Evolutionary conservation across 2,113 vertebrate species (phyloP).

Genomic region (Barbus barbus): DNA sequence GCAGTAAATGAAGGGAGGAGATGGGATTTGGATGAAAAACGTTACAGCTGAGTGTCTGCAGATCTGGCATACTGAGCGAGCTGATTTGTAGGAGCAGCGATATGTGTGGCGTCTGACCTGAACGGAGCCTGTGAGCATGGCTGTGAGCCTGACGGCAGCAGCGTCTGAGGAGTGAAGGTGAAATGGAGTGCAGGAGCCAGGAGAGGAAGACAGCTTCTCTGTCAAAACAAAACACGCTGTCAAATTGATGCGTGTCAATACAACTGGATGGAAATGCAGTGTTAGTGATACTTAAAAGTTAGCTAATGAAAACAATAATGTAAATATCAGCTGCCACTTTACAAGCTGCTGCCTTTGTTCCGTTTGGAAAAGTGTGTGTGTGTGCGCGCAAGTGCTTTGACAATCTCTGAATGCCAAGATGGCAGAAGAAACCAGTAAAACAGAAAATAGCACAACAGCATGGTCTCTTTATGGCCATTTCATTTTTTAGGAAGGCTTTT

Average conservation of each 20-base stretch:
- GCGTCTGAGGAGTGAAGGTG: slow-evolving; percentile 66
- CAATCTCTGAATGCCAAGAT: slow-evolving; percentile 8
- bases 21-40: slow-evolving; percentile 11
- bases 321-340: slow-evolving; percentile 4
- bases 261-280: slow-evolving; percentile 4
- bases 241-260: not conserved
- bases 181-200: slow-evolving; percentile 62
- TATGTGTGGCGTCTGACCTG: slow-evolving; percentile 61
- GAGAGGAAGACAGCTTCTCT: slow-evolving; percentile 66
- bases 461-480: not conserved
- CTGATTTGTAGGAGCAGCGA: not conserved
- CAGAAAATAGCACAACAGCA: slow-evolving; percentile 21
- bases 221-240: slow-evolving; percentile 52
- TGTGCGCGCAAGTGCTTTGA: not conserved
- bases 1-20: not conserved
- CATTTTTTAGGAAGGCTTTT: not conserved
- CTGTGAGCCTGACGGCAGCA: slow-evolving; percentile 69
- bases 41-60: not conserved
- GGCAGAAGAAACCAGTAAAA: slow-evolving; percentile 24
- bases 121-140: slow-evolving; percentile 72
- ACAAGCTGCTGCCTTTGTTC: slow-evolving; percentile 7
- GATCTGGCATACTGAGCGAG: not conserved
- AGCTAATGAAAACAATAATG: not conserved
- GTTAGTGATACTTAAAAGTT: not conserved
- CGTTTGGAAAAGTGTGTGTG: not conserved